Evolutionary conservation across 2,888 invertebrate species (phyloP).

Genomic region (Spodoptera picta): DNA sequence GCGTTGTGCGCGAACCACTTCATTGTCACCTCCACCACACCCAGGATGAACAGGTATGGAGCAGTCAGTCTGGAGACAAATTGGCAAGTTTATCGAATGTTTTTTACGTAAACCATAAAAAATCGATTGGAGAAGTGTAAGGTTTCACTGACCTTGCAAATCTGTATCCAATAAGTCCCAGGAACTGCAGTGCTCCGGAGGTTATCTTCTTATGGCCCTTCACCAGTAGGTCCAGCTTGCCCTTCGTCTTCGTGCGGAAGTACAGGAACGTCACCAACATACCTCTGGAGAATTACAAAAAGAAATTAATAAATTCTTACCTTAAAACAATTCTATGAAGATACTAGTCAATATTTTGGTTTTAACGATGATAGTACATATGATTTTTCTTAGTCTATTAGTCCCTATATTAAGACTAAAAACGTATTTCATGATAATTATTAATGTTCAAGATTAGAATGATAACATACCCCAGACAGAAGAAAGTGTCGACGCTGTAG

Average conservation of each 20-base stretch:
- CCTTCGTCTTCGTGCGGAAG: conserved; percentile 93
- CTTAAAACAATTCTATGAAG: too few species aligned
- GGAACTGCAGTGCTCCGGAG: conserved; percentile 91
- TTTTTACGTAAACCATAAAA: too few species aligned
- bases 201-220: conserved; percentile 90
- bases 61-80: conserved; percentile 90
- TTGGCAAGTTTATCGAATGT: too few species aligned
- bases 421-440: too few species aligned
- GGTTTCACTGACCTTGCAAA: conserved; percentile 90
- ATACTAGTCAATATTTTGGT: too few species aligned
- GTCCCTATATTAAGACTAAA: too few species aligned
- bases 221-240: conserved; percentile 91
- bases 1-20: conserved; percentile 95
- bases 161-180: conserved; percentile 93
- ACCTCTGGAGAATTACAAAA: conserved; percentile 88
- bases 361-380: too few species aligned
- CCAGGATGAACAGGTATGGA: conserved; percentile 94
- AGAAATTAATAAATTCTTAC: background rate
- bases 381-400: too few species aligned
- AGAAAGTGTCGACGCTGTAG: conserved; percentile 95
- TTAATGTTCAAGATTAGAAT: background rate
- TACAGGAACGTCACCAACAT: conserved; percentile 95
- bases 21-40: conserved; percentile 95
- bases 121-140: too few species aligned
- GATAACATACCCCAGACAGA: conserved; percentile 90